Base-by-base conservation (phyloP, 2,797 vertebrate species). In the Scleropages formosus region DNA sequence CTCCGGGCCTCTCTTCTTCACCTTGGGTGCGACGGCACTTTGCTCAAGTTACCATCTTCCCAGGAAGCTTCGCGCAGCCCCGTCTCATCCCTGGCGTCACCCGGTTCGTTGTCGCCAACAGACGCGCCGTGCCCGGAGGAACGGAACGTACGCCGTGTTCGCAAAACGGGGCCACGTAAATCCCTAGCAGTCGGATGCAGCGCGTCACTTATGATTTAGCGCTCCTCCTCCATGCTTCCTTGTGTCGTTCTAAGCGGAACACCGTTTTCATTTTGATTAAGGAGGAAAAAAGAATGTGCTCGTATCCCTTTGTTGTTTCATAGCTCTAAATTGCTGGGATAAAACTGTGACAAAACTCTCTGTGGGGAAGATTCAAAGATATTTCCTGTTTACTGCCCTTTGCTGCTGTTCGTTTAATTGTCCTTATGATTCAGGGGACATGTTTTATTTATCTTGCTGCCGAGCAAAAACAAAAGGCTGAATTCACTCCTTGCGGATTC, bases 401-500 rank as follows among this genome's bases (percentile, higher is more conserved):
- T 13, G 80, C 85, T 87, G 83, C 86, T 88, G 86, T 89, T 89
- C 86, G 86, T 90, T 87, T 91, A 89, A 90, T 90, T 90, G 88
- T 90, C 87, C 88, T 87, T 87, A 73, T 89, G 89, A 91, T 92
- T 89, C 86, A 13, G 79, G 11, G 70, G 83, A 85, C 81, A 80
- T 82, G 86, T 87, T 90, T 87, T 91, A 89, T 91, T 93, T 91
- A 89, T 88, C 88, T 80, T 84, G 84, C 86, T 84, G 85, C 85
- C 88, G 87, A 88, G 84, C 86, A 86, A 88, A 89, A 88, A 89
- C 85, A 87, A 89, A 90, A 91, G 87, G 82, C 85, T 82, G 82
- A 83, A 88, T 89, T 91, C 87, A 88, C 84, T 81, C 84, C 85
- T 86, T 77, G 80, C 83, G 81, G 83, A 80, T 85, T 91, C 87